These are phyloP conservation scores for Phalacrocorax carbo DNA, from an alignment of 2,113 vertebrate genomes.

Conservation along the genomic window DNA sequence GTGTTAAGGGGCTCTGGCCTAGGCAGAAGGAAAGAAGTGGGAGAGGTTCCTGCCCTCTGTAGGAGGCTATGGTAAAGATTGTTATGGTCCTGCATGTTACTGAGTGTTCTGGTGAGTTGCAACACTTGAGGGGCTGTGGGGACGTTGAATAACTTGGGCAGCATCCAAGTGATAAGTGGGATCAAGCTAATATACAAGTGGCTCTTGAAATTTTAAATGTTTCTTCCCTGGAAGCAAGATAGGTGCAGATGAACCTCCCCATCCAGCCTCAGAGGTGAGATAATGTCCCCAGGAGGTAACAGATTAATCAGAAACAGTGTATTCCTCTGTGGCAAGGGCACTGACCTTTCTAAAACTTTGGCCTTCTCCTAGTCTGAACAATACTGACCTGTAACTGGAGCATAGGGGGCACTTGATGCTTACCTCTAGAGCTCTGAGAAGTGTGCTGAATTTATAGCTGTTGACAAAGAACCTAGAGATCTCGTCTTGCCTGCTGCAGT, in stretches of 20 bases:
- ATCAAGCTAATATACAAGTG: background rate
- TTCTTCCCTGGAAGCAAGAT: background rate
- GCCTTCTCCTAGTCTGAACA: background rate
- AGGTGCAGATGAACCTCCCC: background rate
- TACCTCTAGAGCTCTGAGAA: background rate
- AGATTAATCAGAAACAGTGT: background rate
- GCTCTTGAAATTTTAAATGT: background rate
- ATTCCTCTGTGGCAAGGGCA: background rate
- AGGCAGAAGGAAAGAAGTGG: background rate
- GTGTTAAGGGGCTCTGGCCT: background rate
- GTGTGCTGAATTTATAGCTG: background rate
- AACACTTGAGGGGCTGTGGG: background rate
- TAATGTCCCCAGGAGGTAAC: background rate
- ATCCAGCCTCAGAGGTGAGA: background rate
- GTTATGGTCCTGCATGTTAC: background rate
- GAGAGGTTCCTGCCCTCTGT: background rate
- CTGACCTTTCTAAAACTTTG: background rate
- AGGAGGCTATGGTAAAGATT: background rate
- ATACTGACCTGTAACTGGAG: background rate
- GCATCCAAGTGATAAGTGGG: fast-evolving
- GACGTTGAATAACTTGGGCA: background rate
- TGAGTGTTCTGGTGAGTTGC: background rate
- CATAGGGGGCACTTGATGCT: background rate
- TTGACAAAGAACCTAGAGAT: background rate
- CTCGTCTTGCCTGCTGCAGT: background rate